Evolutionary conservation across 2,113 vertebrate species (phyloP).

Genomic region (Chionomys nivalis): DNA sequence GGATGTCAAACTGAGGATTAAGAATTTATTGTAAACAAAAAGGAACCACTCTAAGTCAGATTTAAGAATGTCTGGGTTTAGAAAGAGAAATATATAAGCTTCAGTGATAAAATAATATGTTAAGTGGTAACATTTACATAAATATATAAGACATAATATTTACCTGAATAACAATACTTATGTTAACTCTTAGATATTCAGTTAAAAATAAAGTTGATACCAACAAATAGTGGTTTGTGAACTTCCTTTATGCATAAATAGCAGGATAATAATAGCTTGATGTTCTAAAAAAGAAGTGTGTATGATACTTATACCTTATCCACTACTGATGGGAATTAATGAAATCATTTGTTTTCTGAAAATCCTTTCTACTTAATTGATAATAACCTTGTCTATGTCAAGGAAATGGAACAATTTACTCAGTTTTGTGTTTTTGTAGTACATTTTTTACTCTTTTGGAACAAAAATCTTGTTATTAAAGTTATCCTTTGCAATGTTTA

Average conservation of each 20-base stretch:
- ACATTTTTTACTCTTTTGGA: neutral
- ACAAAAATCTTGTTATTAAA: neutral
- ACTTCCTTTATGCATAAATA: neutral
- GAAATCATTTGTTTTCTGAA: neutral
- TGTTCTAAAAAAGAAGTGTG: neutral
- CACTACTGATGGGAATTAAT: neutral
- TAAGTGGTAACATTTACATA: neutral
- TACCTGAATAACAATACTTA: neutral
- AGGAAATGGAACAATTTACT: neutral
- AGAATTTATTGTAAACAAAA: neutral
- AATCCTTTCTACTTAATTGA: neutral
- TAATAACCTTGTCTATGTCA: neutral
- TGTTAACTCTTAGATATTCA: neutral
- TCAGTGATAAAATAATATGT: neutral
- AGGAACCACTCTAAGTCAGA: neutral
- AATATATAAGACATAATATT: neutral
- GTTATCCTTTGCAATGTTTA: neutral
- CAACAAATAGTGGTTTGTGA: neutral
- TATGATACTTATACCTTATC: neutral
- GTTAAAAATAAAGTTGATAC: neutral
- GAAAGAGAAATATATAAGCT: neutral
- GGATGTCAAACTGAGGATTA: neutral
- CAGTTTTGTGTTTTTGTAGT: neutral
- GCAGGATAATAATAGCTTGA: neutral
- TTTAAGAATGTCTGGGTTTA: neutral